Evolutionary conservation across 1,140 invertebrate genomes (phyloP).

Genomic region (Drosophila athabasca): DNA sequence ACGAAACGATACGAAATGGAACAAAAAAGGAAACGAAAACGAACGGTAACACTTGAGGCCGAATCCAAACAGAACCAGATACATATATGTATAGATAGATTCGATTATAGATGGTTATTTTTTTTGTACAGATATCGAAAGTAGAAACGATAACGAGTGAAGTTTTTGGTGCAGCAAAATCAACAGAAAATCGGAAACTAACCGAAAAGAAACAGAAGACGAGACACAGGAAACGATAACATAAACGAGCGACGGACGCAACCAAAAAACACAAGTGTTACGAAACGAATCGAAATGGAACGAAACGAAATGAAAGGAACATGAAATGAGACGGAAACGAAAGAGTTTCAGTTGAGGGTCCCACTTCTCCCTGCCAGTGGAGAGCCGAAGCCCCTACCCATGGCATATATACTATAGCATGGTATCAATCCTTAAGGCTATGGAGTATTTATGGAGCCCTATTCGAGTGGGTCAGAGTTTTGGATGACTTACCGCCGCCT

Average conservation of each 20-base stretch:
- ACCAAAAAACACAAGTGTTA: slow-evolving; percentile 26
- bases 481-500: slow-evolving; percentile 72
- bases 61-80: too few species aligned
- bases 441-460: not conserved
- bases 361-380: not conserved
- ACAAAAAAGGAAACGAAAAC: slow-evolving; percentile 15
- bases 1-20: slow-evolving; percentile 21
- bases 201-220: slow-evolving; percentile 5
- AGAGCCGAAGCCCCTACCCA: too few species aligned
- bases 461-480: not conserved
- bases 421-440: not conserved
- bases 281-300: slow-evolving; percentile 16
- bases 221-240: not conserved
- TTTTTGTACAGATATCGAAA: not conserved
- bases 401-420: too few species aligned
- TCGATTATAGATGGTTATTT: too few species aligned
- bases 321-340: slow-evolving; percentile 37
- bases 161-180: slow-evolving; percentile 48
- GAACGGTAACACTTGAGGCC: too few species aligned
- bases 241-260: slow-evolving; percentile 26
- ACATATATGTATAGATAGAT: too few species aligned
- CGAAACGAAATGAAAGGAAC: slow-evolving; percentile 10
- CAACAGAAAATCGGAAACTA: slow-evolving; percentile 15
- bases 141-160: slow-evolving; percentile 18
- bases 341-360: slow-evolving; percentile 9